phyloP scores from a whole-genome alignment of 1,140 invertebrate species.

The Doryteuthis pealeii region DNA sequence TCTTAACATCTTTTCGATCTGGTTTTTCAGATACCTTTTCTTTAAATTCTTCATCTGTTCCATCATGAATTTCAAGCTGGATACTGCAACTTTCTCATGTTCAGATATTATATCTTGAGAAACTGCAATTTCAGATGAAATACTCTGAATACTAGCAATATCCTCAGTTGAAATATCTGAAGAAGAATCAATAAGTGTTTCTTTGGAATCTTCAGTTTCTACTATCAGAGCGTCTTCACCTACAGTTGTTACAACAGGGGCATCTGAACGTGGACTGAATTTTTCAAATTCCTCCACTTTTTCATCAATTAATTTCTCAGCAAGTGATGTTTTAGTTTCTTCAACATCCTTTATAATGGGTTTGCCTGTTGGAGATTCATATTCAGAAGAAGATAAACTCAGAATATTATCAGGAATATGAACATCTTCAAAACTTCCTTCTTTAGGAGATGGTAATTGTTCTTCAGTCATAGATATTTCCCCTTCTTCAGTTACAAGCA shows the following conservation, averaged over 20 bases:
- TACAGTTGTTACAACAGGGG: too few relatives aligned
- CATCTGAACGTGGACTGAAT: too few relatives aligned
- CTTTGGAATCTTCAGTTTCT: neutral
- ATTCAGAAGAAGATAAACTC: neutral
- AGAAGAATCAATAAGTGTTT: neutral
- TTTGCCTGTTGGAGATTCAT: neutral
- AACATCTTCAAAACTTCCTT: constrained; percentile 4
- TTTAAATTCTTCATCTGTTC: too few relatives aligned
- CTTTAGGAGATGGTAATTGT: constrained; percentile 8
- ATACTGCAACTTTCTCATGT: neutral
- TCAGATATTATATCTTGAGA: neutral
- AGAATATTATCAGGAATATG: neutral
- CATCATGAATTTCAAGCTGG: too few relatives aligned
- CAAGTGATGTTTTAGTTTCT: neutral
- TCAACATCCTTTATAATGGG: neutral
- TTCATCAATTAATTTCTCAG: too few relatives aligned
- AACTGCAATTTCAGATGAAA: neutral
- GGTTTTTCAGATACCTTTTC: too few relatives aligned
- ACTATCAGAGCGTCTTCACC: too few relatives aligned
- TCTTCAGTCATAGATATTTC: neutral
- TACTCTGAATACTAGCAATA: neutral
- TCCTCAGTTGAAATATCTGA: neutral
- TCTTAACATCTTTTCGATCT: too few relatives aligned
- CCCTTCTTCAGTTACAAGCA: too few relatives aligned
- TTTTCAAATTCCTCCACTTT: neutral